Evolutionary conservation across 2,113 vertebrate species (phyloP).

Genomic region (Nothoprocta perdicaria): DNA sequence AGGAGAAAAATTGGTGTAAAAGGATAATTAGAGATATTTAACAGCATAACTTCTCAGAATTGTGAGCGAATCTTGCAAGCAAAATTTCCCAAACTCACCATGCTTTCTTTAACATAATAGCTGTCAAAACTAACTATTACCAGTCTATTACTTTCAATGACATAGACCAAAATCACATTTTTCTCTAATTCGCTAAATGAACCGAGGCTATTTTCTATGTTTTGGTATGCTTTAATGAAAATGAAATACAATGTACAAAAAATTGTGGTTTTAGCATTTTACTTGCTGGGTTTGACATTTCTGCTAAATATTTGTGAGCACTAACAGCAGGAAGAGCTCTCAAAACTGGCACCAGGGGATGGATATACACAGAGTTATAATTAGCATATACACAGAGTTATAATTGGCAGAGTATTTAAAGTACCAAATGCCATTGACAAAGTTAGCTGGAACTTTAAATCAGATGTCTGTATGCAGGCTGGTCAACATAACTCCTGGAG

Average conservation of each 20-base stretch:
- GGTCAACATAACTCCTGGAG: not conserved
- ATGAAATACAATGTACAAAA: conserved; percentile 10
- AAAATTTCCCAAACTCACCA: not conserved
- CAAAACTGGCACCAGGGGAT: not conserved
- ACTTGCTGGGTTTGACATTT: conserved; percentile 59
- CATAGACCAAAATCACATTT: not conserved
- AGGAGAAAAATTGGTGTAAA: not conserved
- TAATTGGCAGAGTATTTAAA: not conserved
- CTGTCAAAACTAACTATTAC: accelerated
- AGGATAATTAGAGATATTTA: not conserved
- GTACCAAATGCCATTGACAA: not conserved
- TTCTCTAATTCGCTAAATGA: conserved; percentile 8
- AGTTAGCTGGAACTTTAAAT: not conserved
- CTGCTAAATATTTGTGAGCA: not conserved
- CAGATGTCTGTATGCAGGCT: not conserved
- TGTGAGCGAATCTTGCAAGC: not conserved
- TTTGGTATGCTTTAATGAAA: conserved; percentile 19
- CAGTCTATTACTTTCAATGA: not conserved
- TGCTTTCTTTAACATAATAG: not conserved
- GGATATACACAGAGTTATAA: not conserved
- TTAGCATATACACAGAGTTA: not conserved
- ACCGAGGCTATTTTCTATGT: conserved; percentile 10
- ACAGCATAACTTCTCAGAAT: not conserved
- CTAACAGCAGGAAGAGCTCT: not conserved
- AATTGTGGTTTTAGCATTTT: conserved; percentile 12